Evolutionary conservation across 1,140 invertebrate species (phyloP).

Genomic region (Drosophila littoralis): DNA sequence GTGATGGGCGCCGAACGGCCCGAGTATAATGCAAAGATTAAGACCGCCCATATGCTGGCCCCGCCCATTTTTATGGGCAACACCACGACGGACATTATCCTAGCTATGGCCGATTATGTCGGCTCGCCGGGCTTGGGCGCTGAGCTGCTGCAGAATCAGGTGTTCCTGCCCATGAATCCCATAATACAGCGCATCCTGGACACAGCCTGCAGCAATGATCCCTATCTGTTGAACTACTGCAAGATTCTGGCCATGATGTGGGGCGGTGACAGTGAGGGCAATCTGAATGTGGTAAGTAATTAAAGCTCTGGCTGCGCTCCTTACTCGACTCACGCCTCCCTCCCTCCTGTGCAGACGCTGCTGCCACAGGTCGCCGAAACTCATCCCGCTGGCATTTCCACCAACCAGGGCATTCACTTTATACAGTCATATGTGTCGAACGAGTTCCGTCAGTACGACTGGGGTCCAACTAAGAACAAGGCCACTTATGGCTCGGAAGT

Average conservation of each 20-base stretch:
- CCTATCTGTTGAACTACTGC: constrained; percentile 59
- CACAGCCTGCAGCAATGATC: constrained; percentile 62
- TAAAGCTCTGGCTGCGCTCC: background rate
- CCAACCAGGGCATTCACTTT: constrained; percentile 85
- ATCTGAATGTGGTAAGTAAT: constrained; percentile 60
- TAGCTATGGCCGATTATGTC: constrained; percentile 37
- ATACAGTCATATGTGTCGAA: constrained; percentile 83
- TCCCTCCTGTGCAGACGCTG: constrained; percentile 41
- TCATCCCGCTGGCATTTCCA: constrained; percentile 85
- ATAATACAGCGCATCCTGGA: constrained; percentile 62
- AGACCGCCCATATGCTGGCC: constrained; percentile 86
- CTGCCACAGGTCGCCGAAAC: constrained; percentile 69
- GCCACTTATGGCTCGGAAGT: constrained; percentile 80
- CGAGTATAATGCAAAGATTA: constrained; percentile 87
- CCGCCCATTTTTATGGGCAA: constrained; percentile 86
- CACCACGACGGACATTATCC: constrained; percentile 84
- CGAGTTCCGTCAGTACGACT: constrained; percentile 84
- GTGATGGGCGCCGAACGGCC: constrained; percentile 85
- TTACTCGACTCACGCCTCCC: background rate
- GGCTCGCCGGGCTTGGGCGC: constrained; percentile 53
- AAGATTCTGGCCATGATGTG: constrained; percentile 64
- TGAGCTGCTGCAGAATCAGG: constrained; percentile 60
- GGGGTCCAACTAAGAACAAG: constrained; percentile 84
- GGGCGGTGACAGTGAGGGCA: constrained; percentile 55
- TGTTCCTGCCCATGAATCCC: constrained; percentile 65